Evolutionary conservation across 1,140 invertebrate species (phyloP).

Genomic region (Stenopsyche tienmushanensis): DNA sequence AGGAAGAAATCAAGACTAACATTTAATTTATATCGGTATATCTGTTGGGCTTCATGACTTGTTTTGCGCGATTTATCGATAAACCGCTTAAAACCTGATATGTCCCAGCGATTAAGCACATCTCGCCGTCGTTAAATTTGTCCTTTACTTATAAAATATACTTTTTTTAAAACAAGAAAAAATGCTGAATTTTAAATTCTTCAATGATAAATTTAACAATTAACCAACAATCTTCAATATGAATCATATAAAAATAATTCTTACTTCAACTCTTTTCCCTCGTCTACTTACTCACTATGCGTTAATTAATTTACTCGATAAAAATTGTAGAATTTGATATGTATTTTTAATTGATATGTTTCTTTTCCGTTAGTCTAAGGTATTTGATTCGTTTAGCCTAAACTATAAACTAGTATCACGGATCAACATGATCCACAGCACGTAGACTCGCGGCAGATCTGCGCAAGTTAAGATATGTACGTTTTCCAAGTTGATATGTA

Average conservation of each 20-base stretch:
- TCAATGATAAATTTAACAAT: conserved; percentile 24
- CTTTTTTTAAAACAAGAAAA: not conserved
- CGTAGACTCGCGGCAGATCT: conserved; percentile 22
- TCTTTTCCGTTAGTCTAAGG: conserved; percentile 12
- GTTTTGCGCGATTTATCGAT: too few relatives aligned
- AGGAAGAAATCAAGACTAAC: too few relatives aligned
- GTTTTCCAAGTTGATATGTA: conserved; percentile 32
- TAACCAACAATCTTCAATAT: conserved; percentile 27
- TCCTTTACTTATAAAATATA: not conserved
- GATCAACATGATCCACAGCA: conserved; percentile 41
- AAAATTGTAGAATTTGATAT: conserved; percentile 24
- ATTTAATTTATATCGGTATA: too few relatives aligned
- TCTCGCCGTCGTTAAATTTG: not conserved
- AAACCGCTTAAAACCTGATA: too few relatives aligned
- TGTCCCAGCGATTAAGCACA: too few relatives aligned
- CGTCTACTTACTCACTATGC: conserved; percentile 17
- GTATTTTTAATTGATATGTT: conserved; percentile 15
- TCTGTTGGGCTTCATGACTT: too few relatives aligned
- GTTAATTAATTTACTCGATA: not conserved
- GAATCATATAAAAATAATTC: conserved; percentile 36
- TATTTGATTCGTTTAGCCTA: conserved; percentile 23
- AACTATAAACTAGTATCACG: conserved; percentile 35
- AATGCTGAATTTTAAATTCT: not conserved
- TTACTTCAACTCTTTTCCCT: conserved; percentile 21
- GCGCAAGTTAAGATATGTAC: conserved; percentile 33